A percentile compares a stretch with the other conserved stretches of the same genome.
These are phyloP conservation scores for Phlogophora meticulosa DNA, from an alignment of 2,888 invertebrate genomes.

Conservation along the genomic window DNA sequence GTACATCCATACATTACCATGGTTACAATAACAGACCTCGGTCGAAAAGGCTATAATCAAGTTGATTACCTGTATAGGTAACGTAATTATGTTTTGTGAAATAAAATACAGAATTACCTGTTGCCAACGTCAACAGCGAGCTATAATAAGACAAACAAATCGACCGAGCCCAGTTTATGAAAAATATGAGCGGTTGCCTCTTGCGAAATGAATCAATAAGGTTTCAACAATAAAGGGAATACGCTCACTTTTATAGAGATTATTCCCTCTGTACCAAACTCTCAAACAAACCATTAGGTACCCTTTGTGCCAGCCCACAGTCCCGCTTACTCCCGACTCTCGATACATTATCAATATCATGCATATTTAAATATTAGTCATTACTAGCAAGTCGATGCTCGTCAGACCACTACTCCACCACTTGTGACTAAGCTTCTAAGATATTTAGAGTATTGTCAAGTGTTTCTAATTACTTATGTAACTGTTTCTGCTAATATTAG, in stretches of 20 bases:
- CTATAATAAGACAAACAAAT: constrained; percentile 11
- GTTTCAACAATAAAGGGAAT: constrained; percentile 28
- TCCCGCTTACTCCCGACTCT: too few relatives aligned
- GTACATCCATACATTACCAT: constrained; percentile 45
- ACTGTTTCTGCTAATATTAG: background rate
- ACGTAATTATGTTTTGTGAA: constrained; percentile 2
- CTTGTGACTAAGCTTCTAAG: constrained; percentile 33
- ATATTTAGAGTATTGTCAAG: constrained; percentile 18
- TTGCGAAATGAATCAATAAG: constrained; percentile 26
- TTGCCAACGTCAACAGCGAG: constrained; percentile 2
- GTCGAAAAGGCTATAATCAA: constrained; percentile 31
- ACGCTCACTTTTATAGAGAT: constrained; percentile 43
- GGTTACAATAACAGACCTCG: constrained; percentile 37
- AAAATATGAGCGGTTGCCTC: constrained; percentile 15
- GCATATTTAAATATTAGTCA: constrained; percentile 43
- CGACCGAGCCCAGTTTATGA: background rate
- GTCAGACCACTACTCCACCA: constrained; percentile 18
- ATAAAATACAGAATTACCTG: constrained; percentile 13
- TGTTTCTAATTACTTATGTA: constrained; percentile 5
- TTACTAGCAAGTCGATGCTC: background rate
- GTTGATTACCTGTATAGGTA: constrained; percentile 2
- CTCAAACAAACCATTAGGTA: constrained; percentile 49
- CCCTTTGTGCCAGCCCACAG: constrained; percentile 21
- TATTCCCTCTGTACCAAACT: constrained; percentile 21
- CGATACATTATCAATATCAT: constrained; percentile 48